A percentile compares a stretch with the other conserved stretches of the same genome.
Evolutionary conservation across 2,113 vertebrate species (phyloP).

Genomic region (Pygoscelis adeliae): DNA sequence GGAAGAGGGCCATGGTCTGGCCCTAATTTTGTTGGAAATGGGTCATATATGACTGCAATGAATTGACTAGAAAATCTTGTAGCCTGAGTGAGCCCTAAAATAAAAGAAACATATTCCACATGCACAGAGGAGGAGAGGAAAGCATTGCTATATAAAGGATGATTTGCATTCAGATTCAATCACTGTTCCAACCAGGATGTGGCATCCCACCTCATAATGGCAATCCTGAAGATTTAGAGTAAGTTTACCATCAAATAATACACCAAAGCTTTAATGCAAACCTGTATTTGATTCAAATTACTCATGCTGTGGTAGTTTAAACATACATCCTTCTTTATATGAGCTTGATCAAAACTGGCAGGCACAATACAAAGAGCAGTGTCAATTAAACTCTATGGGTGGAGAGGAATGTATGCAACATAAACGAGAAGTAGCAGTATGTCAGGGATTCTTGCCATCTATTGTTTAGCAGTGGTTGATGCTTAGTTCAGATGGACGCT

Average conservation of each 20-base stretch:
- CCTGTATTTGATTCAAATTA: constrained; percentile 54
- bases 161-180: constrained; percentile 28
- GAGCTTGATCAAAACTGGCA: constrained; percentile 53
- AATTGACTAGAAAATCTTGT: neutral
- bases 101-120: neutral
- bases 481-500: neutral
- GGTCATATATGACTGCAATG: neutral
- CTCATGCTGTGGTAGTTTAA: constrained; percentile 42
- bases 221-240: constrained; percentile 35
- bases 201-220: constrained; percentile 21
- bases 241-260: constrained; percentile 40
- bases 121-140: neutral
- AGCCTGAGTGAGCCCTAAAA: neutral
- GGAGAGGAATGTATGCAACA: neutral
- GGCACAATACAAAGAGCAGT: constrained; percentile 20
- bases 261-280: constrained; percentile 30
- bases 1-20: neutral
- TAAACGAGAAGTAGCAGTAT: neutral
- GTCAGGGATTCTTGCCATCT: constrained; percentile 8
- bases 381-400: constrained; percentile 29
- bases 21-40: neutral
- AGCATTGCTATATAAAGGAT: neutral
- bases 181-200: neutral
- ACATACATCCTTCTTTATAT: constrained; percentile 25
- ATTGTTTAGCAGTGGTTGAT: neutral